Evolutionary conservation across 2,888 invertebrate genomes (phyloP).

Genomic region (Anticlea derivata): DNA sequence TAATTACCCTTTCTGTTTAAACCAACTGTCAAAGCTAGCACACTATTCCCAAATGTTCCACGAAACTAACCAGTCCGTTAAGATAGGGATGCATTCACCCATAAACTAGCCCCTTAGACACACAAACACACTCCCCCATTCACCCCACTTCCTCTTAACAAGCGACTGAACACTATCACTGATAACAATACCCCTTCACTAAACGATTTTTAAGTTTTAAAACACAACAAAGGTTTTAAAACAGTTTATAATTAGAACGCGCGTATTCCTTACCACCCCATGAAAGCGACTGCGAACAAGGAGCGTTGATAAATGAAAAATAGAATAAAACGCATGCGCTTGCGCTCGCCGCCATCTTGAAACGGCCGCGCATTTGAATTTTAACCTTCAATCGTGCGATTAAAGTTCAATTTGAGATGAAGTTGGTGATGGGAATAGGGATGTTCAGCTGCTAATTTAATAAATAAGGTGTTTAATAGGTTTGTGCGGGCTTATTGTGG

Average conservation of each 20-base stretch:
- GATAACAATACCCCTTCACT: constrained; percentile 23
- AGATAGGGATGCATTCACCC: not conserved
- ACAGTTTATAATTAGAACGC: constrained; percentile 24
- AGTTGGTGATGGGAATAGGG: constrained; percentile 26
- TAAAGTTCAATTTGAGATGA: constrained; percentile 34
- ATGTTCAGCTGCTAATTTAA: constrained; percentile 36
- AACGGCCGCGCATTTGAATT: constrained; percentile 45
- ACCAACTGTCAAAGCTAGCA: not conserved
- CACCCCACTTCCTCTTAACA: constrained; percentile 39
- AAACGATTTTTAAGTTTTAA: constrained; percentile 16
- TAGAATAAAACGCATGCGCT: constrained; percentile 63
- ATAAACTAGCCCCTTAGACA: constrained; percentile 9
- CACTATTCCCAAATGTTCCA: not conserved
- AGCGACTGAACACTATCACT: constrained; percentile 32
- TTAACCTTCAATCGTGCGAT: constrained; percentile 34
- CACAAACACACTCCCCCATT: constrained; percentile 14
- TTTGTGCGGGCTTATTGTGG: constrained; percentile 34
- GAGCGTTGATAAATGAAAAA: constrained; percentile 70
- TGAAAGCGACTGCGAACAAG: constrained; percentile 53
- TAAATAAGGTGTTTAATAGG: constrained; percentile 34
- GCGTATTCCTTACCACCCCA: constrained; percentile 54
- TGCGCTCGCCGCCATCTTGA: constrained; percentile 63
- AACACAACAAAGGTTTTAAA: constrained; percentile 28
- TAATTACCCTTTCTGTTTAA: too few species aligned
- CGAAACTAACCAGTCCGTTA: constrained; percentile 1